Conservation (phyloP, 2,888 invertebrate genomes). For the Metallyticus violacea region DNA sequence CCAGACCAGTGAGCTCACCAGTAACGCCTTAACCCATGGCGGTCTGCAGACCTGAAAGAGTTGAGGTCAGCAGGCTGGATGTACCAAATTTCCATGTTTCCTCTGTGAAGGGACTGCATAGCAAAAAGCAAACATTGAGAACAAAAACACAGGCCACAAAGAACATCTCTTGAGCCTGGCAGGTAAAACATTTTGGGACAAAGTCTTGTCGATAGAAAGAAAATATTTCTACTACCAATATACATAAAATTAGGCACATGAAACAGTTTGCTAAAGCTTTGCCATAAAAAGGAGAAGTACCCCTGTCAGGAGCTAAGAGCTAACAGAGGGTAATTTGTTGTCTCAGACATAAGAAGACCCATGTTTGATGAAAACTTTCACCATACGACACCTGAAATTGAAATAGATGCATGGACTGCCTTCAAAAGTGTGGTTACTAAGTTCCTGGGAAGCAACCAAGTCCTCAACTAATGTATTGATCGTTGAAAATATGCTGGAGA, state of each 20-base stretch:
- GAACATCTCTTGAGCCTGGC: background rate
- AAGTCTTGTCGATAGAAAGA: background rate
- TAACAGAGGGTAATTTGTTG: background rate
- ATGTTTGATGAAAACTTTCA: slow-evolving; percentile 1
- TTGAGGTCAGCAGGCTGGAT: background rate
- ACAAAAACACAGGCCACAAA: background rate
- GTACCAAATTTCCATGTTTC: background rate
- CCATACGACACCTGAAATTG: background rate
- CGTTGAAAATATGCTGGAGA: too few relatives aligned
- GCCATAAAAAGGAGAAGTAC: background rate
- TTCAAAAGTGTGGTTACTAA: background rate
- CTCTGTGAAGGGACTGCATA: slow-evolving; percentile 7
- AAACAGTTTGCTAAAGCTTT: background rate
- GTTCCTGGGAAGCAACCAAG: slow-evolving; percentile 2
- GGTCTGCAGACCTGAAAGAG: too few relatives aligned
- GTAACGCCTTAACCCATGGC: too few relatives aligned
- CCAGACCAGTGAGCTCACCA: too few relatives aligned
- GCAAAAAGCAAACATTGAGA: background rate
- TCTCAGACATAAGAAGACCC: slow-evolving; percentile 4
- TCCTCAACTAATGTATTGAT: background rate
- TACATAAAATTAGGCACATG: background rate
- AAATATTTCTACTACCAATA: background rate
- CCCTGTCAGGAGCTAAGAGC: slow-evolving; percentile 1
- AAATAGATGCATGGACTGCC: slow-evolving; percentile 5
- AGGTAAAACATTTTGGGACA: background rate